These are phyloP conservation scores for Bostrychus sinensis DNA, from an alignment of 2,113 vertebrate genomes.

Conservation along the genomic window DNA sequence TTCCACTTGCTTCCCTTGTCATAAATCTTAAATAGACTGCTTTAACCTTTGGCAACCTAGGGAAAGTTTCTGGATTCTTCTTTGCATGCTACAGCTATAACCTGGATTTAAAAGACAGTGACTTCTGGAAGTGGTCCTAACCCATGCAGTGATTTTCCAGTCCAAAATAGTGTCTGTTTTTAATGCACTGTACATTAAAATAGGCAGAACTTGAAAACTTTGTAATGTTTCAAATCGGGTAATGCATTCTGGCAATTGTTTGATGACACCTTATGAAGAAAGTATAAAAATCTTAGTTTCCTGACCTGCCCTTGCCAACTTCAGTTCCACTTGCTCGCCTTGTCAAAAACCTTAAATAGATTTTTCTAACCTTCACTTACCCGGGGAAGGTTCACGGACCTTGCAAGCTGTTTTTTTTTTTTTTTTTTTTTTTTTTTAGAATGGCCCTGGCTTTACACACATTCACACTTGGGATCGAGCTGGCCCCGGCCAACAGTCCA, in stretches of 20 bases:
- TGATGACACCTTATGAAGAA: slow-evolving; percentile 14
- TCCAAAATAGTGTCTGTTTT: too few relatives aligned
- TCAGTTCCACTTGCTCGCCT: slow-evolving; percentile 30
- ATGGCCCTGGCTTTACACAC: slow-evolving; percentile 35
- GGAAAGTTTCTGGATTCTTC: slow-evolving; percentile 34
- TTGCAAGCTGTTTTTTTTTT: neutral
- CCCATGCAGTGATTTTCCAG: too few relatives aligned
- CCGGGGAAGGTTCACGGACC: slow-evolving; percentile 30
- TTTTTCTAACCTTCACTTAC: slow-evolving; percentile 52
- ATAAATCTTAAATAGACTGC: slow-evolving; percentile 50
- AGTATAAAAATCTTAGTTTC: neutral
- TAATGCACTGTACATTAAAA: too few relatives aligned
- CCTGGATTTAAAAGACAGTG: too few relatives aligned
- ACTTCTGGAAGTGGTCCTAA: too few relatives aligned
- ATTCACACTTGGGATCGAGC: slow-evolving; percentile 51
- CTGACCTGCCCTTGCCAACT: slow-evolving; percentile 30
- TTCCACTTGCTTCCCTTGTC: slow-evolving; percentile 32
- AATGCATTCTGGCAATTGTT: slow-evolving; percentile 14
- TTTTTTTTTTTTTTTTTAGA: slow-evolving; percentile 8
- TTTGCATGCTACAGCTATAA: slow-evolving; percentile 12
- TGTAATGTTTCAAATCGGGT: slow-evolving; percentile 10
- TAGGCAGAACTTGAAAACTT: slow-evolving; percentile 28
- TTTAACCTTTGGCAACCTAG: slow-evolving; percentile 46
- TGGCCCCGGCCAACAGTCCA: slow-evolving; percentile 16
- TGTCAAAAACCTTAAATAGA: slow-evolving; percentile 49